Evolutionary conservation across 2,113 vertebrate species (phyloP).

Genomic region (Herpetotheres cachinnans): DNA sequence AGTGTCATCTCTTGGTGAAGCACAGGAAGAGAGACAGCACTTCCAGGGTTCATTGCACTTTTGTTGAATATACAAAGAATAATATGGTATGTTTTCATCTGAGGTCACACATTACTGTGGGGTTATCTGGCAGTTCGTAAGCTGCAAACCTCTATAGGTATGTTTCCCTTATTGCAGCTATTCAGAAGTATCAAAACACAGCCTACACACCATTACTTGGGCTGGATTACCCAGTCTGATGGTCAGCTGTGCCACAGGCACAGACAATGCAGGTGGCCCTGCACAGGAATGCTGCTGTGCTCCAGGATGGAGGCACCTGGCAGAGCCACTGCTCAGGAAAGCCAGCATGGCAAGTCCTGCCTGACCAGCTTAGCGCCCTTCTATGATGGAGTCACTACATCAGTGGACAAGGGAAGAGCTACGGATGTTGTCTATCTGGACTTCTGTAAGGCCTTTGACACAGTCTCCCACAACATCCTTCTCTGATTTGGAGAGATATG

Average conservation of each 20-base stretch:
- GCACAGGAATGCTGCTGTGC: neutral
- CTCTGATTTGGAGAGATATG: too few relatives aligned
- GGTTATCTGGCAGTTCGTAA: neutral
- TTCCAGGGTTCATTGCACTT: neutral
- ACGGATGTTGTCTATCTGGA: too few relatives aligned
- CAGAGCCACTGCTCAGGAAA: accelerated
- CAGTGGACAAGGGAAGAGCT: too few relatives aligned
- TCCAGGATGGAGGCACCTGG: too few relatives aligned
- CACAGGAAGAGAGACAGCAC: neutral
- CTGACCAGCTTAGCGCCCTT: neutral
- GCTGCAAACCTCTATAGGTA: neutral
- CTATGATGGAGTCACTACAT: neutral
- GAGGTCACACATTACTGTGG: accelerated
- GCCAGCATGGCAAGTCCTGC: neutral
- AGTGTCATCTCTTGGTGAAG: neutral
- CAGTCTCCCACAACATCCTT: too few relatives aligned
- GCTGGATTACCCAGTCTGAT: neutral
- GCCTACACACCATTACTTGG: neutral
- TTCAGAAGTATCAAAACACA: neutral
- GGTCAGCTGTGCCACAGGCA: neutral
- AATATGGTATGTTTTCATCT: neutral
- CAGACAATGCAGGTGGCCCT: accelerated
- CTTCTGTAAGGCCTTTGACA: neutral
- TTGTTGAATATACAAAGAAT: neutral
- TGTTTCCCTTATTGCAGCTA: neutral